A percentile compares a stretch with the other conserved stretches of the same genome.
These are phyloP conservation scores for Philypnodon macrostomus DNA, from an alignment of 2,797 vertebrate genomes.

Conservation along the genomic window DNA sequence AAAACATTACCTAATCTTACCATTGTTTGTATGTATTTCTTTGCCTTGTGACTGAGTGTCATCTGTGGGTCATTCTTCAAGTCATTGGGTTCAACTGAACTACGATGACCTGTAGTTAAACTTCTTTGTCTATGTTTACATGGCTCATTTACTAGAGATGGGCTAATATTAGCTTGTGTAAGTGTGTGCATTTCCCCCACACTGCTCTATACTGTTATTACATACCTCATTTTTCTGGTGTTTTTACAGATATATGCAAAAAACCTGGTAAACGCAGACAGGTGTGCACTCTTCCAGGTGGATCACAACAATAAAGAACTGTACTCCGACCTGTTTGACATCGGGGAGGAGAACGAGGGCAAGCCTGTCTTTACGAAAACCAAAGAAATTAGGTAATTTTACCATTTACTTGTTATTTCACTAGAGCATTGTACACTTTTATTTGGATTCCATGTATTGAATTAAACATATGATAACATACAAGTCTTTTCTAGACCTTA, in stretches of 20 bases:
- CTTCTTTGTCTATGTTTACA: slow-evolving; percentile 21
- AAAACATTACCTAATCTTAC: slow-evolving; percentile 22
- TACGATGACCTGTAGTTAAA: slow-evolving; percentile 29
- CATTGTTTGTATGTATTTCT: slow-evolving; percentile 38
- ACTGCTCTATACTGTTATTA: too few relatives aligned
- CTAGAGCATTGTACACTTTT: too few relatives aligned
- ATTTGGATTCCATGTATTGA: too few relatives aligned
- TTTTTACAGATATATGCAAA: slow-evolving; percentile 97
- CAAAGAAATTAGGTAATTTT: slow-evolving; percentile 94
- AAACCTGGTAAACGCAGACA: slow-evolving; percentile 98
- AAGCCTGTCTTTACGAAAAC: slow-evolving; percentile 98
- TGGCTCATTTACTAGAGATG: slow-evolving; percentile 11
- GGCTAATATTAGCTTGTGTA: neutral
- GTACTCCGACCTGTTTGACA: slow-evolving; percentile 98
- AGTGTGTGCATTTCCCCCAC: too few relatives aligned
- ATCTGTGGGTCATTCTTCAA: slow-evolving; percentile 41
- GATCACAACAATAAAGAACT: slow-evolving; percentile 98
- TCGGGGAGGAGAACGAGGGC: slow-evolving; percentile 96
- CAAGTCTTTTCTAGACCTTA: neutral
- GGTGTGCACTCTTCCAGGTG: slow-evolving; percentile 99
- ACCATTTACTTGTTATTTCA: neutral
- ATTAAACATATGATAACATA: too few relatives aligned
- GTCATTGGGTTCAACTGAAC: slow-evolving; percentile 36
- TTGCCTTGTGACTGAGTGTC: slow-evolving; percentile 44
- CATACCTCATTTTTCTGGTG: slow-evolving; percentile 16